Conservation (phyloP, 2,797 vertebrate species). For the Remorina albescens region DNA sequence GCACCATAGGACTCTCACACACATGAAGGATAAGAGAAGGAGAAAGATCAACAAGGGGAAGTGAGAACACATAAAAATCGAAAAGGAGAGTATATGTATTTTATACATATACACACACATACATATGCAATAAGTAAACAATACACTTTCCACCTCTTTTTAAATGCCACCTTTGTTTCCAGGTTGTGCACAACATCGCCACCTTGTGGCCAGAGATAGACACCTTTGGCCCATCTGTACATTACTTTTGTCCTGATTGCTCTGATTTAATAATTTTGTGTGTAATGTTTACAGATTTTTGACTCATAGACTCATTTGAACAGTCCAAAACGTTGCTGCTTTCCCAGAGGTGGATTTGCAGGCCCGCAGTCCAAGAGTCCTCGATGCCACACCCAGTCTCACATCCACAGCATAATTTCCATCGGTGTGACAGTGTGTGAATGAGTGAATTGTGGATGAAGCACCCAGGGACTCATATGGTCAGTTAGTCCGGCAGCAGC, state of each 20-base stretch:
- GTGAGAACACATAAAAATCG: no score
- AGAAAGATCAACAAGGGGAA: no score
- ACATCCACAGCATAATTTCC: conserved; percentile 12
- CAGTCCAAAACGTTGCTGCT: neutral
- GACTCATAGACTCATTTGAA: neutral
- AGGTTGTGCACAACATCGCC: conserved; percentile 36
- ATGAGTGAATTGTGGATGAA: conserved; percentile 52
- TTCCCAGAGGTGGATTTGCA: neutral
- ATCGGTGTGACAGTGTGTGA: conserved; percentile 49
- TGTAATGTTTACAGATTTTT: neutral
- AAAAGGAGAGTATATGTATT: no score
- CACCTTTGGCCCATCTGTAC: neutral
- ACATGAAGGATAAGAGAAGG: neutral
- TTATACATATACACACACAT: no score
- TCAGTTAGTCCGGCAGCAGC: conserved; percentile 48
- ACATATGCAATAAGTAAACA: neutral
- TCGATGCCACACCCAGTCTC: conserved; percentile 26
- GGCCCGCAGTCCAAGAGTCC: conserved; percentile 16
- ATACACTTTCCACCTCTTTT: neutral
- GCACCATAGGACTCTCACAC: neutral
- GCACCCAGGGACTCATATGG: conserved; percentile 48
- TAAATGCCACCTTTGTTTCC: neutral
- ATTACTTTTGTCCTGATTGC: conserved; percentile 14
- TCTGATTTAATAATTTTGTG: conserved; percentile 4
- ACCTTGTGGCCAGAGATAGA: conserved; percentile 55